Base-by-base conservation (phyloP, 2,113 vertebrate genomes). In the Poecile atricapillus region DNA sequence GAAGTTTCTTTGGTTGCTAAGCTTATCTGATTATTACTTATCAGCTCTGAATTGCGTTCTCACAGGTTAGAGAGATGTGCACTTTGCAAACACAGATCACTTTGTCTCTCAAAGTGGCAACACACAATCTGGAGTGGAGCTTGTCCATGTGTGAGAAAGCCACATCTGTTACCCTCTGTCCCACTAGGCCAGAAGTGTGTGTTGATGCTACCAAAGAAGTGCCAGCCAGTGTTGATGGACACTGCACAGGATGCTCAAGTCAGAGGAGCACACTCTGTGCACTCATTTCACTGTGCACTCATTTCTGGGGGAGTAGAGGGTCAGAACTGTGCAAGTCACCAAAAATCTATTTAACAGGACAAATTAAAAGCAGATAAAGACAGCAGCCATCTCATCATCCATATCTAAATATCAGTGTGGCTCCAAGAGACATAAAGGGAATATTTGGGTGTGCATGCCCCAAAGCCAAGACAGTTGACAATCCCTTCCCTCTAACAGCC, bases 61-160 rank as follows among this genome's bases (percentile, higher is more conserved):
- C 65, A 59, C 44, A 62, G 49, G 22, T 74, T 24, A 44, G 49
- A 60, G 80, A 15, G 56, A 44, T 0, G 0, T 0, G 3, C 22
- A 5, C 30, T 16, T 31, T 5, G 41, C 53, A 53, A 73, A 59
- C 37, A 21, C 20, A 0, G n/a, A 58, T 21, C 37, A 8, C 20
- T 47, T 13, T 53, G 46, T 41, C 46, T 65, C 60, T 76, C 70
- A 0, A 10, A 68, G 30, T 3, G 46, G 25, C 46, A 83, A 3
- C 0, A 6, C 4, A 7, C 21, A n/a, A 23, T 7, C 69, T 73
- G 84, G 78, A 81, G 39, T 47, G 31, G 46, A 74, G 47, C 41
- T 69, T 58, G 47, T 31, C 70, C 49, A 5, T 0, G 11, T 14
- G 27, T 18, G 67, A 77, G 46, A 80, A 69, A 53, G 55, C 27